Base-by-base conservation (phyloP, 2,797 vertebrate genomes). In the Coluber constrictor region DNA sequence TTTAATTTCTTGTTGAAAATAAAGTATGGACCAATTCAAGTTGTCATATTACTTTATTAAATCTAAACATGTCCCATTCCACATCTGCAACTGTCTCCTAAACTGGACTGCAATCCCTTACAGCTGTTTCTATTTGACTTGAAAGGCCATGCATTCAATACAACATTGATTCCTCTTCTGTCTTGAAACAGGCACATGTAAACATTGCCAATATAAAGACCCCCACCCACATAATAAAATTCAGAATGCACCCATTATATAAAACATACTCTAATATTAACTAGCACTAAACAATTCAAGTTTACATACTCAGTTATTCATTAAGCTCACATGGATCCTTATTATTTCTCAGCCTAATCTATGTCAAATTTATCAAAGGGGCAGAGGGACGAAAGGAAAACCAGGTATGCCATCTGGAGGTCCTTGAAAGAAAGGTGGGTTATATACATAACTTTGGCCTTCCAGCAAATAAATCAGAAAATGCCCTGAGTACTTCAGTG, bases 91-190 rank as follows among this genome's bases (percentile, higher is more conserved):
- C 83, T 87, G 29, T 66, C 37, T 61, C 32, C 90, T 79, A 47
- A 89, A 47, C 2, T 43, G 59, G 32, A 61, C 15, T 47, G 43
- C 86, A 89, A 59, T 90, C 87, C 55, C 37, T 59, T 87, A 59
- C 32, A 92, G 66, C n/a, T 47, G 29, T 57, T 66, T 88, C 90
- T 86, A 27, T 90, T 88, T 59, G 25, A 86, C 70, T n/a, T 91
- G 89, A 86, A 91, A 89, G 86, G 87, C 56, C 90, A 91, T 83
- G 55, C 47, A 86, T 51, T 91, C 92, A 91, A 93, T 93, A 89
- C 70, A 91, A 51, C 66, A 91, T 86, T 89, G 93, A 93, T 93
- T 63, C 59, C 88, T 89, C 70, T 60, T 83, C 90, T 63, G 57
- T 89, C 70, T 91, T 89, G 32, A 59, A 91, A 43, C 3, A 27